A percentile compares a stretch with the other conserved stretches of the same genome.
phyloP scores from a whole-genome alignment of 2,113 vertebrate genomes.

The Jaculus jaculus region DNA sequence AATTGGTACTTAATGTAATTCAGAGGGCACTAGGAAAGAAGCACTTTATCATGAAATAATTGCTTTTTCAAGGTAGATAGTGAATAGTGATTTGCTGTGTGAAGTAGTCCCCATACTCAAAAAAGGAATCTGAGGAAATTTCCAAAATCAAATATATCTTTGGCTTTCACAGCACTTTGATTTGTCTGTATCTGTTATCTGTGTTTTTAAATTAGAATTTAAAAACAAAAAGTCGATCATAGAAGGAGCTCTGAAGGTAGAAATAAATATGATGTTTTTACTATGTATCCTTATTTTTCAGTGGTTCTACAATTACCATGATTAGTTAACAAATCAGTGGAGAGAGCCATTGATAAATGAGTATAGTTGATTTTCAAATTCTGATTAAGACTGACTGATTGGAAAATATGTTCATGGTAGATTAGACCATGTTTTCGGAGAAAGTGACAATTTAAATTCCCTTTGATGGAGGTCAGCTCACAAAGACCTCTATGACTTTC shows the following conservation, averaged over 20 bases:
- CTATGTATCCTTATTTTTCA: not conserved
- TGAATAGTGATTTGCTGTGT: conserved; percentile 28
- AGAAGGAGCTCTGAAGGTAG: not conserved
- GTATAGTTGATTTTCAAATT: not conserved
- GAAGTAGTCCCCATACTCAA: conserved; percentile 35
- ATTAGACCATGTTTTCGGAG: conserved; percentile 31
- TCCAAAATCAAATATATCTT: conserved; percentile 36
- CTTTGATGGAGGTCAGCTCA: conserved; percentile 34
- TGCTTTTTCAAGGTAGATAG: conserved; percentile 29
- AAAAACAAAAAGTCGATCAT: conserved; percentile 8
- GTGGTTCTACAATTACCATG: conserved; percentile 10
- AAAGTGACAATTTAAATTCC: conserved; percentile 58
- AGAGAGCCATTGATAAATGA: not conserved
- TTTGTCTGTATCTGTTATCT: not conserved
- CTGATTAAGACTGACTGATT: not conserved
- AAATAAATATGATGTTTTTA: not conserved
- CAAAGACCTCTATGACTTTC: conserved; percentile 42
- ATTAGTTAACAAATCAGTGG: conserved; percentile 38
- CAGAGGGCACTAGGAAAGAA: not conserved
- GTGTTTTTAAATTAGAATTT: not conserved
- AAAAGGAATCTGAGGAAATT: not conserved
- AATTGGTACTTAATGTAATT: conserved; percentile 29
- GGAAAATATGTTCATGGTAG: not conserved
- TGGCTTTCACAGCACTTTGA: not conserved
- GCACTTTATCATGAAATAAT: conserved; percentile 41